phyloP scores from a whole-genome alignment of 2,113 vertebrate species.

The Lophotis ruficrista region DNA sequence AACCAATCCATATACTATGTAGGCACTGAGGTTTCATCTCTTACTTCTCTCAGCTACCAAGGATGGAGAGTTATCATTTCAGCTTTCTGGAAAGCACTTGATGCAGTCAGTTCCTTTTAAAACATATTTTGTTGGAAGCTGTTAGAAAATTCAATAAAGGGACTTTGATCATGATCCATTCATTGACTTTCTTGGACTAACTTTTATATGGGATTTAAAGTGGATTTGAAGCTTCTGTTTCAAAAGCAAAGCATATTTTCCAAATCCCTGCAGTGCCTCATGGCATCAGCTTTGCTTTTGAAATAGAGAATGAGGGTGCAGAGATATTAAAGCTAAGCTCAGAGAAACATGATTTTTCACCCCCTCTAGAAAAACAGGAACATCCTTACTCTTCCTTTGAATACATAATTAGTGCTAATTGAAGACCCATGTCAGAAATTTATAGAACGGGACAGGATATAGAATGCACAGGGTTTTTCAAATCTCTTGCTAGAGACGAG shows the following conservation, averaged over 20 bases:
- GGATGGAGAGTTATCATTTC: slow-evolving; percentile 17
- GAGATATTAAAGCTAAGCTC: slow-evolving; percentile 64
- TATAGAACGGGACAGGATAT: not conserved
- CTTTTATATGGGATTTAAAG: slow-evolving; percentile 69
- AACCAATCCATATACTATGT: not conserved
- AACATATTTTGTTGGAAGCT: slow-evolving; percentile 58
- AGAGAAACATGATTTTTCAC: slow-evolving; percentile 58
- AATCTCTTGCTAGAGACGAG: not conserved
- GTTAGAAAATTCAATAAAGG: slow-evolving; percentile 63
- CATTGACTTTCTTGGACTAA: slow-evolving; percentile 66
- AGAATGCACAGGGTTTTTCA: not conserved
- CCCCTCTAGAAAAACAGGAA: slow-evolving; percentile 58
- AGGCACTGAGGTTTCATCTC: slow-evolving; percentile 5
- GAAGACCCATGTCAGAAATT: slow-evolving; percentile 1
- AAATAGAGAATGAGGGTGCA: slow-evolving; percentile 59
- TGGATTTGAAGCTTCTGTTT: slow-evolving; percentile 71
- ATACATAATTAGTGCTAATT: slow-evolving; percentile 56
- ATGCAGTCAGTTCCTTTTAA: slow-evolving; percentile 50
- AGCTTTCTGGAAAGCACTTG: slow-evolving; percentile 42
- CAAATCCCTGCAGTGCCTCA: slow-evolving; percentile 55
- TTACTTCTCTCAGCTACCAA: not conserved
- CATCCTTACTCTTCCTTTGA: slow-evolving; percentile 39
- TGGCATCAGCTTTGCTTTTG: slow-evolving; percentile 63
- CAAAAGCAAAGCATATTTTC: slow-evolving; percentile 66
- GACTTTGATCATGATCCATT: slow-evolving; percentile 66